phyloP scores from a whole-genome alignment of 92 coral and sea anemone species.

The Isaurus tuberculatus region DNA sequence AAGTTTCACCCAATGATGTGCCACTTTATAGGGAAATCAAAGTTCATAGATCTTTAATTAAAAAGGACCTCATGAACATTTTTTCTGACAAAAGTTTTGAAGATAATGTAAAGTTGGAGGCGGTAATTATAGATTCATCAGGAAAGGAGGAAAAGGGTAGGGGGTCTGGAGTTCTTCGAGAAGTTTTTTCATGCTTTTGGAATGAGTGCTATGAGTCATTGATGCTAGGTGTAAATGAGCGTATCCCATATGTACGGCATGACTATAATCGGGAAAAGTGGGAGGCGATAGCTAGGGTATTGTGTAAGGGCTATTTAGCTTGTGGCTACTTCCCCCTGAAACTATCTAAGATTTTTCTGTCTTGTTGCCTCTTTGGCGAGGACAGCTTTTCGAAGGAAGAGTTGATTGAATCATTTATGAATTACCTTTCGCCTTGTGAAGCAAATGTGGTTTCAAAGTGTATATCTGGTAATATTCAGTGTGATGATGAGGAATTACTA shows the following conservation, averaged over 20 bases:
- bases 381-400: slow-evolving; percentile 26
- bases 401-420: slow-evolving; percentile 51
- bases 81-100: neutral
- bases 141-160: slow-evolving; percentile 29
- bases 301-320: slow-evolving; percentile 62
- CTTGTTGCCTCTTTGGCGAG: slow-evolving; percentile 48
- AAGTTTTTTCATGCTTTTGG: slow-evolving; percentile 12
- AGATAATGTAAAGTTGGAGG: neutral
- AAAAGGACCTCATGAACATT: slow-evolving; percentile 1
- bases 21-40: slow-evolving; percentile 15
- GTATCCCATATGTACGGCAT: slow-evolving; percentile 63
- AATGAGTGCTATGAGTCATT: slow-evolving; percentile 28
- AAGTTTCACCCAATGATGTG: slow-evolving; percentile 7
- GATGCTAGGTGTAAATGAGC: slow-evolving; percentile 34
- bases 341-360: slow-evolving; percentile 51
- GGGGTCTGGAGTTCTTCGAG: slow-evolving; percentile 23
- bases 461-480: slow-evolving; percentile 33
- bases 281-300: slow-evolving; percentile 59
- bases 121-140: slow-evolving; percentile 8
- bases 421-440: slow-evolving; percentile 61
- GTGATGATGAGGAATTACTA: slow-evolving; percentile 45
- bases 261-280: slow-evolving; percentile 57
- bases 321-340: slow-evolving; percentile 50
- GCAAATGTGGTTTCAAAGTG: slow-evolving; percentile 51
- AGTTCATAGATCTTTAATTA: slow-evolving; percentile 25